phyloP scores from a whole-genome alignment of 2,797 vertebrate genomes.

The Holocentrus rufus region DNA sequence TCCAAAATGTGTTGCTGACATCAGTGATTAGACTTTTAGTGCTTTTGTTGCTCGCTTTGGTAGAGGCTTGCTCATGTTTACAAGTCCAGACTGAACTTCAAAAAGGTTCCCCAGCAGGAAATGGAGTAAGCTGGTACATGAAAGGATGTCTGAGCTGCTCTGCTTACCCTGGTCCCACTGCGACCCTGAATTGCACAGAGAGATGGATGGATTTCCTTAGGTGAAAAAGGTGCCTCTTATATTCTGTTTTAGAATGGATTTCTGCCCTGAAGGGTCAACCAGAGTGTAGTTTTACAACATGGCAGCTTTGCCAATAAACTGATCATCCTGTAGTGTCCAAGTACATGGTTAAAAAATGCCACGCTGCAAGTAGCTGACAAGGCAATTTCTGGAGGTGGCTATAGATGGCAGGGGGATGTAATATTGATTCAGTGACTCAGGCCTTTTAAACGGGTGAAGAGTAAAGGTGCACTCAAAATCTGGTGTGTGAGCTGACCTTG shows the following conservation, averaged over 20 bases:
- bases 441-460: constrained; percentile 36
- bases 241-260: not conserved
- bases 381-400: constrained; percentile 27
- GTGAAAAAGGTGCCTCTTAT: constrained; percentile 1
- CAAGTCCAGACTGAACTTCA: constrained; percentile 29
- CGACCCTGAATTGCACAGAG: constrained; percentile 8
- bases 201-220: too few species aligned
- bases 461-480: constrained; percentile 34
- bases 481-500: not conserved
- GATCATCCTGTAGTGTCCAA: constrained; percentile 13
- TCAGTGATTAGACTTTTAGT: not conserved
- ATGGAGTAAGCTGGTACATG: too few species aligned
- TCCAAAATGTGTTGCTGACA: not conserved
- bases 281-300: constrained; percentile 3
- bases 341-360: constrained; percentile 30
- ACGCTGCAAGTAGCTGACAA: constrained; percentile 26
- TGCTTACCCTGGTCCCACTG: not conserved
- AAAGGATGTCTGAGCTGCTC: constrained; percentile 25
- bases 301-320: constrained; percentile 17
- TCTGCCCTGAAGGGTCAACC: not conserved
- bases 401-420: constrained; percentile 36
- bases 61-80: not conserved
- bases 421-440: constrained; percentile 60
- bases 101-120: not conserved
- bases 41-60: constrained; percentile 22